Percentiles rank a stretch among this genome's conserved stretches.
These are phyloP conservation scores for Acronicta alni DNA, from an alignment of 2,888 invertebrate genomes.

Conservation along the genomic window DNA sequence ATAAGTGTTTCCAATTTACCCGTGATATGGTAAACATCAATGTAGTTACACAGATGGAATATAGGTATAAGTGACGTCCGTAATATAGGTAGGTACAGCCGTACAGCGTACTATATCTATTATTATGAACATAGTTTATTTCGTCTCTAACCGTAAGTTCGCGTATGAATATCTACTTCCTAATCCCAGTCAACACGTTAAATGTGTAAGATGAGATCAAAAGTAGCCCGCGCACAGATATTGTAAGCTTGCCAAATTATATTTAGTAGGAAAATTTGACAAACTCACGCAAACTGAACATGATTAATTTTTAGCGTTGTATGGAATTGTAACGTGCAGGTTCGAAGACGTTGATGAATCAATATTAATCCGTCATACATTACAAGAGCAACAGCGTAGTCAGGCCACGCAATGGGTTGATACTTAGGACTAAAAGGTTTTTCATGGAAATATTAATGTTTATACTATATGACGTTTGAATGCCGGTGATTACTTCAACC, in stretches of 20 bases:
- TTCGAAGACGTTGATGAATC: no score
- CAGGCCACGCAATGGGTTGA: no score
- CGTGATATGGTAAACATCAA: no score
- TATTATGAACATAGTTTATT: no score
- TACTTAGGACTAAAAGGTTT: neutral
- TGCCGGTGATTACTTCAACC: conserved; percentile 28
- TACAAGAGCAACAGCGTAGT: no score
- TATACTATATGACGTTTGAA: conserved; percentile 5
- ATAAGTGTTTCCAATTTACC: no score
- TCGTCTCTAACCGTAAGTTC: conserved; percentile 15
- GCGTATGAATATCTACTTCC: neutral
- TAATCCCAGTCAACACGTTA: neutral
- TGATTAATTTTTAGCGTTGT: neutral
- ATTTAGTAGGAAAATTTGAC: neutral
- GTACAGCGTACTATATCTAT: no score
- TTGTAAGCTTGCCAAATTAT: conserved; percentile 23
- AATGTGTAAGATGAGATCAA: neutral
- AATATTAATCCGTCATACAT: no score
- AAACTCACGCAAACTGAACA: neutral
- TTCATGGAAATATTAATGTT: neutral
- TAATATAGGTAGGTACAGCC: no score
- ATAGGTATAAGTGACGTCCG: no score
- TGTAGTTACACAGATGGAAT: no score
- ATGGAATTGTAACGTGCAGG: neutral
- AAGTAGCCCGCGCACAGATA: neutral